Evolutionary conservation across 2,113 vertebrate species (phyloP).

Genomic region (Gallinago undulata): DNA sequence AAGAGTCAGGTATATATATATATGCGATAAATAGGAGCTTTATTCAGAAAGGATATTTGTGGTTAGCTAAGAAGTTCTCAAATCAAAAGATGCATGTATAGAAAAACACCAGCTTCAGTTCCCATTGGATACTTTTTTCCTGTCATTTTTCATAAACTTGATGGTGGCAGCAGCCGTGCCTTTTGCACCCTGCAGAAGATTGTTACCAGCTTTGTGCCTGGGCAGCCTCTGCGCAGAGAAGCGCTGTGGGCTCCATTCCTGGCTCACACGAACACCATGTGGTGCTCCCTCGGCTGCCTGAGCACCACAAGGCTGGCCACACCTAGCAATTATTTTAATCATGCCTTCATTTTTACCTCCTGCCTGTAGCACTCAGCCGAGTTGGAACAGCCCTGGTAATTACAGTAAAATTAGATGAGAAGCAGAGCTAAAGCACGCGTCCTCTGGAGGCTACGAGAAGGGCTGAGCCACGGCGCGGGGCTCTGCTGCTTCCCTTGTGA

Average conservation of each 20-base stretch:
- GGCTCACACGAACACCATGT: rapidly evolving
- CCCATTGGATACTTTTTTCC: background rate
- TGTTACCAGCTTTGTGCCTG: background rate
- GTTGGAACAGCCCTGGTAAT: background rate
- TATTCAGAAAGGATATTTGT: background rate
- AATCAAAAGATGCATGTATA: background rate
- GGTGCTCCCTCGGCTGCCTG: background rate
- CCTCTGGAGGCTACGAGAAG: background rate
- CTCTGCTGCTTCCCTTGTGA: background rate
- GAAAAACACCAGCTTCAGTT: background rate
- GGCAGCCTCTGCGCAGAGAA: background rate
- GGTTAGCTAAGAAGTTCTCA: background rate
- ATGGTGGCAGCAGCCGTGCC: background rate
- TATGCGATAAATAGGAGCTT: background rate
- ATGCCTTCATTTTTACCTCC: background rate
- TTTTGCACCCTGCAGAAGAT: background rate
- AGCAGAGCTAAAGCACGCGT: background rate
- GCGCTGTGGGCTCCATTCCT: background rate
- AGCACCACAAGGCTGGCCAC: background rate
- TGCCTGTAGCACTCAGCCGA: background rate
- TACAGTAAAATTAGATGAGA: background rate
- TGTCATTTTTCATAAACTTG: background rate
- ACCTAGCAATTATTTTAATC: conserved; percentile 30
- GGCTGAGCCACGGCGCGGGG: rapidly evolving
- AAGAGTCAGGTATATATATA: background rate